Evolutionary conservation across 2,888 invertebrate species (phyloP).

Genomic region (Fragum fragum): DNA sequence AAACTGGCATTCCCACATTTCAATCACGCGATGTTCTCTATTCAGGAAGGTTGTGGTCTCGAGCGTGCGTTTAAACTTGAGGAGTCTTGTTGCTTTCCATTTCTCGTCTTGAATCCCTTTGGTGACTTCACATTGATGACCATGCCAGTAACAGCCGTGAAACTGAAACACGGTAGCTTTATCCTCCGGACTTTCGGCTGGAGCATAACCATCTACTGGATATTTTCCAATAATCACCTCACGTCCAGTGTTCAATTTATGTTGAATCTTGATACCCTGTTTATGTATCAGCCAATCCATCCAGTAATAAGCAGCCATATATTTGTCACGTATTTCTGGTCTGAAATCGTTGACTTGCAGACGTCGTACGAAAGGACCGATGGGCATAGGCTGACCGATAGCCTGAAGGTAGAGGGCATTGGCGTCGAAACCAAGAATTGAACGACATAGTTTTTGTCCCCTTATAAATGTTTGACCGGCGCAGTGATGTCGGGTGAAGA

Average conservation of each 20-base stretch:
- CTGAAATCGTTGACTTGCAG: constrained; percentile 43
- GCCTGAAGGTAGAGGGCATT: constrained; percentile 60
- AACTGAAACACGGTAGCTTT: too few species aligned
- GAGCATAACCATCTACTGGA: constrained; percentile 44
- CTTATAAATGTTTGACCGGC: constrained; percentile 47
- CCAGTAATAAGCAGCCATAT: constrained; percentile 49
- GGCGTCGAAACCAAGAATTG: constrained; percentile 61
- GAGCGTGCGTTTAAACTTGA: constrained; percentile 24
- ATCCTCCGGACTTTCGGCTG: too few species aligned
- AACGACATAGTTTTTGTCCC: constrained; percentile 41
- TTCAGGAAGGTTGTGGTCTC: constrained; percentile 38
- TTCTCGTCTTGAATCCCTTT: too few species aligned
- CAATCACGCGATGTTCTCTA: constrained; percentile 36
- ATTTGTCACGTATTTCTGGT: constrained; percentile 51
- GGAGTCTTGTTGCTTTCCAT: neutral
- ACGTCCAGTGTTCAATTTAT: constrained; percentile 31
- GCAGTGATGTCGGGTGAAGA: constrained; percentile 47
- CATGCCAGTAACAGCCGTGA: too few species aligned
- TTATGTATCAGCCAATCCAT: constrained; percentile 47
- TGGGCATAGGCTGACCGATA: constrained; percentile 63
- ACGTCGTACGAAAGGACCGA: constrained; percentile 54
- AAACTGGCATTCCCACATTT: constrained; percentile 56
- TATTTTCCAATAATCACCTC: constrained; percentile 47
- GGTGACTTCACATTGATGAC: too few species aligned
- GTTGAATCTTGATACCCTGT: constrained; percentile 29